Evolutionary conservation across 2,797 vertebrate species (phyloP), one percentile per base, ranked within the genome.

Genomic region (Dendrocincla tyrannina): DNA sequence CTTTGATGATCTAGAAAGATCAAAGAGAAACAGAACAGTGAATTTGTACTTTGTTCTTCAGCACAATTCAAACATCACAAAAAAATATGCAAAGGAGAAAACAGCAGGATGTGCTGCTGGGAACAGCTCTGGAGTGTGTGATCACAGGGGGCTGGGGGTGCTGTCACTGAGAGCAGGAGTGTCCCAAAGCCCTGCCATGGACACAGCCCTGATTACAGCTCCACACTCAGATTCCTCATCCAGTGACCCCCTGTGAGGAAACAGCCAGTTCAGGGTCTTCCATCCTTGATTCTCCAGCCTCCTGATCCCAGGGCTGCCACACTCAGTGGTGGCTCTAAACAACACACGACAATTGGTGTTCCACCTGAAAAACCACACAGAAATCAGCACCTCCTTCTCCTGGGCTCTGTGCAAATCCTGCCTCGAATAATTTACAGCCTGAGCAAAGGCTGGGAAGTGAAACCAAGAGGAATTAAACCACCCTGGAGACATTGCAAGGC

Each of bases 1-100:
- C 99, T 52, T 99, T 99, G 96, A 99, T 99, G 94, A 99, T 99
- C 99, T 99, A 88, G 25, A 96, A 96, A 81, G 56, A 55, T 47
- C 22, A 69, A 72, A 89, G 64, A 95, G 52, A 95, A 85, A 88
- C 13, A 95, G 18, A 91, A 63, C 0, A 23, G 49, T 76, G 22
- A 92, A 79, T 89, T 35, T 4, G 9, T 2, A 20, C 3, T 33
- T 37, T 41, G 42, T 8, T 66, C 76, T 33, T 68, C 3, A 69
- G 55, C 33, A 35, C 8, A 15, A 46, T 39, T 62, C 44, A 69
- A 59, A 68, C 0, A 1, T 13, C 62, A 60, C 37, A 49, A 30
- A 2, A 2, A 87, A 22, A 41, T n/a, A 9, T 1, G 5, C 16
- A 17, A 25, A 63, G 1, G 10, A 73, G 14, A 28, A 44, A 49